phyloP scores from a whole-genome alignment of 2,888 invertebrate genomes.

The Epinotia nisella region DNA sequence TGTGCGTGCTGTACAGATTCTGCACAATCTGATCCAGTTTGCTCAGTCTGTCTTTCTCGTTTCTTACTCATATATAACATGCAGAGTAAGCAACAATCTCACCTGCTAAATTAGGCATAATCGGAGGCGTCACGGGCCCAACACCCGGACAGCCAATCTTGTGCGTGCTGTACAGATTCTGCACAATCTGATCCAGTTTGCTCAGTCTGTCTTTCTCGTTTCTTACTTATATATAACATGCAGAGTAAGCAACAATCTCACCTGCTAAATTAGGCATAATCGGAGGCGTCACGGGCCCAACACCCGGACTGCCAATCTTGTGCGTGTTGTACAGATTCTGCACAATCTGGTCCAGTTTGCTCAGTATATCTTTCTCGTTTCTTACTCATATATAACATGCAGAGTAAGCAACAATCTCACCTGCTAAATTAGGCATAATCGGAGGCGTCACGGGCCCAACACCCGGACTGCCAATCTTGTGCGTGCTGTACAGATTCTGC shows the following conservation, averaged over 20 bases:
- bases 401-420: constrained; percentile 45
- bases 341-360: constrained; percentile 51
- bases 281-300: constrained; percentile 53
- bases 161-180: constrained; percentile 77
- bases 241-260: constrained; percentile 42
- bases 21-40: constrained; percentile 79
- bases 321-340: constrained; percentile 79
- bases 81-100: constrained; percentile 28
- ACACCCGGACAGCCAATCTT: constrained; percentile 67
- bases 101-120: constrained; percentile 59
- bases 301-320: constrained; percentile 66
- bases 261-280: constrained; percentile 58
- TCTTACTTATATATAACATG: no score
- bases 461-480: constrained; percentile 69
- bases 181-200: constrained; percentile 78
- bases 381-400: not conserved
- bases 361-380: constrained; percentile 65
- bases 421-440: constrained; percentile 57
- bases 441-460: constrained; percentile 54
- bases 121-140: constrained; percentile 52
- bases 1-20: constrained; percentile 77
- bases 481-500: constrained; percentile 77
- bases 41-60: constrained; percentile 74
- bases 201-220: constrained; percentile 76
- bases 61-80: constrained; percentile 49